Evolutionary conservation across 2,797 vertebrate species (phyloP).

Genomic region (Coregonus sp.): DNA sequence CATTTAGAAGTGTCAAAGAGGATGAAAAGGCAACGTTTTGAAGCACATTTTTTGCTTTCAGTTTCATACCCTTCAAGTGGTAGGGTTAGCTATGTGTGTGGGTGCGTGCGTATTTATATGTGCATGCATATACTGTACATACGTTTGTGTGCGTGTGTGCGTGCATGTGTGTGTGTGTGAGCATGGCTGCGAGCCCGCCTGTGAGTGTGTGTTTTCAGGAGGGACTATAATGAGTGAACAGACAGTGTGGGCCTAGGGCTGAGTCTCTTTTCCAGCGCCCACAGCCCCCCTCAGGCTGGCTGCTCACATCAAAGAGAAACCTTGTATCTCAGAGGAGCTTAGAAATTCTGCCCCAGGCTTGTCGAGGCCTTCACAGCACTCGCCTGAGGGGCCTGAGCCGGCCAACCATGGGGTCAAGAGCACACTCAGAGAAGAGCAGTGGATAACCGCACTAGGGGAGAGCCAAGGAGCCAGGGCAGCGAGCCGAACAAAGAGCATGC

Average conservation of each 20-base stretch:
- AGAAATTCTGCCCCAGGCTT: constrained; percentile 65
- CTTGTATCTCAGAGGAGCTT: constrained; percentile 73
- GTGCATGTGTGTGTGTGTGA: not conserved
- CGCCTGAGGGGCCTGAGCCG: constrained; percentile 60
- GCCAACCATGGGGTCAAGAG: constrained; percentile 42
- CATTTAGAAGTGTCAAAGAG: constrained; percentile 18
- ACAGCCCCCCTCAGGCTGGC: constrained; percentile 69
- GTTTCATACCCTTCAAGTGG: not conserved
- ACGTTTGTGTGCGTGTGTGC: not conserved
- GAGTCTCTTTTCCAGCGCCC: constrained; percentile 49
- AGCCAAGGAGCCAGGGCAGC: constrained; percentile 45
- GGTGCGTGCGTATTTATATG: not conserved
- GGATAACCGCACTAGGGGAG: constrained; percentile 59
- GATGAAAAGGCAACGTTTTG: constrained; percentile 22
- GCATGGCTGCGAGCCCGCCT: not conserved
- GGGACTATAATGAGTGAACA: not conserved
- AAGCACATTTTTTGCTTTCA: not conserved
- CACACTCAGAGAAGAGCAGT: constrained; percentile 58
- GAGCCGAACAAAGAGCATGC: constrained; percentile 21
- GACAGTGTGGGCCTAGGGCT: constrained; percentile 39
- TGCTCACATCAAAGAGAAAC: constrained; percentile 77
- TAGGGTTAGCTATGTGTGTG: not conserved
- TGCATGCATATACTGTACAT: not conserved
- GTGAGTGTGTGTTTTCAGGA: not conserved
- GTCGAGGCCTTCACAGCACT: constrained; percentile 71